phyloP scores from a whole-genome alignment of 2,113 vertebrate species.

The Nothoprocta perdicaria region DNA sequence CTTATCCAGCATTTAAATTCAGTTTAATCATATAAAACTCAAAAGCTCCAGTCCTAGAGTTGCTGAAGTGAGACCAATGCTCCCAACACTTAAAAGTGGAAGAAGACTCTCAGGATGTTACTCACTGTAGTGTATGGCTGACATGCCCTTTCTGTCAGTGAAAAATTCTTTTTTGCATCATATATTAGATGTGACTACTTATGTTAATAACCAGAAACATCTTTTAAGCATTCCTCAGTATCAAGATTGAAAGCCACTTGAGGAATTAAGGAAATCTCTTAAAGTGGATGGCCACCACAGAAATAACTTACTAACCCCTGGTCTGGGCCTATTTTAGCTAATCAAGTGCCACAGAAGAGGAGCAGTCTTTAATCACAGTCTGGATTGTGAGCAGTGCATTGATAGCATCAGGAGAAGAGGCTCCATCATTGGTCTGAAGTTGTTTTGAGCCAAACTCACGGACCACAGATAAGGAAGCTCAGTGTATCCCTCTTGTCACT shows the following conservation, averaged over 20 bases:
- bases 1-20: background rate
- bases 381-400: background rate
- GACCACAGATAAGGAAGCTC: background rate
- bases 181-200: accelerated
- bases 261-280: background rate
- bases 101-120: background rate
- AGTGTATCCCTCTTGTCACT: background rate
- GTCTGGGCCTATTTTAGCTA: background rate
- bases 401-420: background rate
- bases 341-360: background rate
- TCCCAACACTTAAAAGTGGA: background rate
- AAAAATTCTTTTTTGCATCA: background rate
- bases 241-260: background rate
- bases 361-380: background rate
- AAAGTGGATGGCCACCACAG: background rate
- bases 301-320: background rate
- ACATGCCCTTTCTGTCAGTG: background rate
- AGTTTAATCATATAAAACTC: background rate
- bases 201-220: background rate
- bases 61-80: background rate
- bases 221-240: background rate
- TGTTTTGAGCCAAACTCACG: background rate
- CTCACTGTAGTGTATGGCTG: background rate
- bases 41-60: background rate
- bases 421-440: background rate